phyloP scores from a whole-genome alignment of 1,140 invertebrate species.

The Copidosoma floridanum region DNA sequence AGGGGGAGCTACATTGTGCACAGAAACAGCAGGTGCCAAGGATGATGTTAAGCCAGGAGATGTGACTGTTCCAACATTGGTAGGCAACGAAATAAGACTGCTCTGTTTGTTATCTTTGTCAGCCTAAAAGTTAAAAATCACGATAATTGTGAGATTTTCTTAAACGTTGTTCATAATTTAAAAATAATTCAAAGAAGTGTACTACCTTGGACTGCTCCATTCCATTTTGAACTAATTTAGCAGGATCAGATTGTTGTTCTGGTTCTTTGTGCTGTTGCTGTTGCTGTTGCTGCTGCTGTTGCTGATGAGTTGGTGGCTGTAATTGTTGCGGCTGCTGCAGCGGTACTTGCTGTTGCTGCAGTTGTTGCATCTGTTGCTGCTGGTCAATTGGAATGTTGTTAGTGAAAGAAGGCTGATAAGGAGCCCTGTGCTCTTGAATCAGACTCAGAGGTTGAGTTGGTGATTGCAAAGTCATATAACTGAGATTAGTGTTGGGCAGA shows the following conservation, averaged over 20 bases:
- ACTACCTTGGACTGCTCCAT: slow-evolving; percentile 16
- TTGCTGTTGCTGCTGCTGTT: slow-evolving; percentile 7
- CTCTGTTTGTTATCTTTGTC: no score
- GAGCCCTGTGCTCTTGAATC: slow-evolving; percentile 52
- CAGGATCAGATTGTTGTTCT: slow-evolving; percentile 5
- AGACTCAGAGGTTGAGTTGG: slow-evolving; percentile 50
- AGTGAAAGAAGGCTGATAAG: slow-evolving; percentile 42
- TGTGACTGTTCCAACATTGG: no score
- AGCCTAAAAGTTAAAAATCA: no score
- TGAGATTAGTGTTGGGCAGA: slow-evolving; percentile 41
- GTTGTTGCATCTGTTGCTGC: slow-evolving; percentile 27
- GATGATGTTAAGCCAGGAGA: no score
- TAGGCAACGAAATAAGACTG: no score
- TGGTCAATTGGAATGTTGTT: slow-evolving; percentile 36
- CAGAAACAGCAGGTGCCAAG: no score
- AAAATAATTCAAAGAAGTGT: not conserved
- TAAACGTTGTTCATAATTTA: no score
- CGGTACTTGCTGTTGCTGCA: not conserved
- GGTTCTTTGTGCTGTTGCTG: slow-evolving; percentile 7
- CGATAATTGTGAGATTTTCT: no score
- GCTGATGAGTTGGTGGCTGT: not conserved
- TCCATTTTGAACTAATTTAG: slow-evolving; percentile 23
- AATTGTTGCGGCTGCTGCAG: slow-evolving; percentile 1
- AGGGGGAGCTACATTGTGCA: no score
- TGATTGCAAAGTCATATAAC: slow-evolving; percentile 50